Evolutionary conservation across 2,113 vertebrate species (phyloP).

Genomic region (Smithornis capensis): DNA sequence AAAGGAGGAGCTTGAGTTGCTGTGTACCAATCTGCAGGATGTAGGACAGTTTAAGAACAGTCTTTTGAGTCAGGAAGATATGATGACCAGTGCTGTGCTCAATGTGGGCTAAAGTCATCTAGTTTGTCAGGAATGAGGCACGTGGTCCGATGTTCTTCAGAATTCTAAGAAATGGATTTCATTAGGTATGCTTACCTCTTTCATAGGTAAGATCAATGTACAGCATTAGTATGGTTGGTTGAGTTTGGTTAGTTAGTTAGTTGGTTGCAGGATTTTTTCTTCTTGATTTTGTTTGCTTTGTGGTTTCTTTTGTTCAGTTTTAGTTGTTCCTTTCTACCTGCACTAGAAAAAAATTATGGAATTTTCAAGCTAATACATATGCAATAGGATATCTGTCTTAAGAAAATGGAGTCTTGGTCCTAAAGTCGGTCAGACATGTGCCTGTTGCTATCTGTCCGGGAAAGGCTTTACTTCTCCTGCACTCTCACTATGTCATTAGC

Average conservation of each 20-base stretch:
- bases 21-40: not conserved
- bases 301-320: not conserved
- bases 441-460: not conserved
- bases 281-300: not conserved
- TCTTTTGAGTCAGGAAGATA: not conserved
- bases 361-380: not conserved
- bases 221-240: not conserved
- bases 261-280: not conserved
- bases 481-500: not conserved
- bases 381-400: not conserved
- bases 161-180: not conserved
- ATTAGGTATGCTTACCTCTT: not conserved
- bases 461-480: not conserved
- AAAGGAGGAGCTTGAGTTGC: not conserved
- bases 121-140: not conserved
- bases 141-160: not conserved
- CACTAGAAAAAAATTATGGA: not conserved
- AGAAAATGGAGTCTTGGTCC: not conserved
- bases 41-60: not conserved
- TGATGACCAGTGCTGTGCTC: not conserved
- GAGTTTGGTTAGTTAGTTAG: not conserved
- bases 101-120: not conserved
- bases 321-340: not conserved
- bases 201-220: not conserved
- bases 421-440: not conserved